phyloP scores from a whole-genome alignment of 2,888 invertebrate species.

The Aspidiotus destructor region DNA sequence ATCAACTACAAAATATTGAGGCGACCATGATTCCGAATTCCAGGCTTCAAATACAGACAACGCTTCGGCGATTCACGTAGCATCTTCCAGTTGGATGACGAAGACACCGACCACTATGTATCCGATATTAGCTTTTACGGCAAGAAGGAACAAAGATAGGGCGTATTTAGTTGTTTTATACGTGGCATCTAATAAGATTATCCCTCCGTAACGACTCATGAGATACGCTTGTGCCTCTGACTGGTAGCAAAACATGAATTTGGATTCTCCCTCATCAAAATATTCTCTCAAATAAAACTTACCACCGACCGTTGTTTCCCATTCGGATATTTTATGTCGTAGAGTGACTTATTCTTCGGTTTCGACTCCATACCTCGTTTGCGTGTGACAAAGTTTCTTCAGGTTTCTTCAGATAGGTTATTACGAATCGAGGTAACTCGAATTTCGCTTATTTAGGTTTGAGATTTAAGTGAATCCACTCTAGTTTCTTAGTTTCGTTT shows the following conservation, averaged over 20 bases:
- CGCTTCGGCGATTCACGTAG: not conserved
- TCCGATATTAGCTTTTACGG: not conserved
- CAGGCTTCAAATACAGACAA: conserved; percentile 1
- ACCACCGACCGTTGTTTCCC: conserved; percentile 1
- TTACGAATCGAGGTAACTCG: too few species aligned
- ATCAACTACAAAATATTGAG: conserved; percentile 1
- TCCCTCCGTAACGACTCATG: conserved; percentile 2
- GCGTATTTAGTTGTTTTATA: not conserved
- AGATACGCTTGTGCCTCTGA: conserved; percentile 1
- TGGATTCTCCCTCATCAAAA: not conserved
- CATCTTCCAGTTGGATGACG: not conserved
- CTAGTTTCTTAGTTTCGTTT: too few species aligned
- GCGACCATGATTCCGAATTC: conserved; percentile 1
- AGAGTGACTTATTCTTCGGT: too few species aligned
- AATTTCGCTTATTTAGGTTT: too few species aligned
- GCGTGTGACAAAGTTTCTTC: too few species aligned
- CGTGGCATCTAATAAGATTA: not conserved
- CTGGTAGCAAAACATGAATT: conserved; percentile 1
- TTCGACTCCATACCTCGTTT: too few species aligned
- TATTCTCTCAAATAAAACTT: conserved; percentile 1
- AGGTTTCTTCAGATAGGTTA: too few species aligned
- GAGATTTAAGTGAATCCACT: too few species aligned
- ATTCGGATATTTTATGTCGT: too few species aligned
- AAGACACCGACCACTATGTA: conserved; percentile 2
- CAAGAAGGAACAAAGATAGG: not conserved